Conservation (phyloP, 2,113 vertebrate species). For the Lepisosteus osseus region DNA sequence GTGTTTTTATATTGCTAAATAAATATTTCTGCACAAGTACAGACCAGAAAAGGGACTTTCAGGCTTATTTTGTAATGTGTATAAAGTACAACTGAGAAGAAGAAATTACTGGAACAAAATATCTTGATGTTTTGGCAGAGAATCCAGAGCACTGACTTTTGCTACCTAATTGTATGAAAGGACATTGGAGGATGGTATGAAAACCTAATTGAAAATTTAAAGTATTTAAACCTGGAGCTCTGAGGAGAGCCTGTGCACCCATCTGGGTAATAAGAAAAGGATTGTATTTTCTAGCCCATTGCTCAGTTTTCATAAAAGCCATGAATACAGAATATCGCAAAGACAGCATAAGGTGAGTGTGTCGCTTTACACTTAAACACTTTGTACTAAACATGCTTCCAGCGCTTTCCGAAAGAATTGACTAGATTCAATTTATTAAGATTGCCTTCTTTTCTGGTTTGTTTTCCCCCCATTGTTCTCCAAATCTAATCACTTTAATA, state of each 20-base stretch:
- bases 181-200: slow-evolving; percentile 46
- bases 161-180: slow-evolving; percentile 46
- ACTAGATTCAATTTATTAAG: slow-evolving; percentile 27
- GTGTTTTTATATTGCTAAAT: no score
- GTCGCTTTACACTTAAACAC: slow-evolving; percentile 26
- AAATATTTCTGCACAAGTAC: no score
- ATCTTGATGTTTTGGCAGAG: background rate
- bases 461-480: background rate
- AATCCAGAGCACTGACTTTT: slow-evolving; percentile 24
- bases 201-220: slow-evolving; percentile 60
- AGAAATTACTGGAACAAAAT: no score
- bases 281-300: slow-evolving; percentile 67
- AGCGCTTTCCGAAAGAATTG: slow-evolving; percentile 29
- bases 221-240: slow-evolving; percentile 44
- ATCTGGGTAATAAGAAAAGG: slow-evolving; percentile 62
- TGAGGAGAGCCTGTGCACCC: slow-evolving; percentile 50
- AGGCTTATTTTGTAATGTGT: no score
- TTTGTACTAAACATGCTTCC: slow-evolving; percentile 26
- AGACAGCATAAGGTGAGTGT: slow-evolving; percentile 35
- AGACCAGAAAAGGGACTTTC: no score
- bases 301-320: slow-evolving; percentile 57
- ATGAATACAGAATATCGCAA: slow-evolving; percentile 14
- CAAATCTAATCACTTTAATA: background rate
- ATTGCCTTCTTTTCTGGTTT: slow-evolving; percentile 7
- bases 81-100: no score